Evolutionary conservation across 2,113 vertebrate genomes (phyloP).

Genomic region (Sturnira hondurensis): DNA sequence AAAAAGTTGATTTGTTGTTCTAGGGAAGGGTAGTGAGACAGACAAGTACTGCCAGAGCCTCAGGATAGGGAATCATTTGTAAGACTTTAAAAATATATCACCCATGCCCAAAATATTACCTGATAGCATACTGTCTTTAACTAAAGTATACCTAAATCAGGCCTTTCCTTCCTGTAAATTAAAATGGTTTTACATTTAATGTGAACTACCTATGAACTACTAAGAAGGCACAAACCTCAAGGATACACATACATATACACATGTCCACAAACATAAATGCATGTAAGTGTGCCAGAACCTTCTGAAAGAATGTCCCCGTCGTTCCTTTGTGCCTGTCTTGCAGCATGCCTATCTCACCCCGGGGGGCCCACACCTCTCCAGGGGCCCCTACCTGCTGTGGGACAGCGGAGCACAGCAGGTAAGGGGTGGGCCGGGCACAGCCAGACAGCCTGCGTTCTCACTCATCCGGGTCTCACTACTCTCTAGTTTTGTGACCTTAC

Average conservation of each 20-base stretch:
- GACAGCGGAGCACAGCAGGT: background rate
- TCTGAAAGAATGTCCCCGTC: background rate
- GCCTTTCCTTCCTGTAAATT: background rate
- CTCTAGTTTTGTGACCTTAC: background rate
- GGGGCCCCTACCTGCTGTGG: background rate
- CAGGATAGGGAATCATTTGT: background rate
- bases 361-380: background rate
- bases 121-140: conserved; percentile 33
- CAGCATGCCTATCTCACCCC: background rate
- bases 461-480: background rate
- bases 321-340: background rate
- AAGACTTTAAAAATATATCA: conserved; percentile 40
- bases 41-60: background rate
- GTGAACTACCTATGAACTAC: background rate
- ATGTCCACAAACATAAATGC: background rate
- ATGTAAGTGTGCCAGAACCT: background rate
- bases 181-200: background rate
- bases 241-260: too few species aligned
- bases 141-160: background rate
- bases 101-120: conserved; percentile 4
- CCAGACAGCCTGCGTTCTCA: background rate
- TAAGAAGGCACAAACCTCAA: background rate
- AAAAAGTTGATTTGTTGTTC: background rate
- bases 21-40: background rate
- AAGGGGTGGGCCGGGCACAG: background rate